Percentiles rank a stretch among this genome's conserved stretches.
phyloP scores from a whole-genome alignment of 2,888 invertebrate genomes.

The Resseliella maxima region DNA sequence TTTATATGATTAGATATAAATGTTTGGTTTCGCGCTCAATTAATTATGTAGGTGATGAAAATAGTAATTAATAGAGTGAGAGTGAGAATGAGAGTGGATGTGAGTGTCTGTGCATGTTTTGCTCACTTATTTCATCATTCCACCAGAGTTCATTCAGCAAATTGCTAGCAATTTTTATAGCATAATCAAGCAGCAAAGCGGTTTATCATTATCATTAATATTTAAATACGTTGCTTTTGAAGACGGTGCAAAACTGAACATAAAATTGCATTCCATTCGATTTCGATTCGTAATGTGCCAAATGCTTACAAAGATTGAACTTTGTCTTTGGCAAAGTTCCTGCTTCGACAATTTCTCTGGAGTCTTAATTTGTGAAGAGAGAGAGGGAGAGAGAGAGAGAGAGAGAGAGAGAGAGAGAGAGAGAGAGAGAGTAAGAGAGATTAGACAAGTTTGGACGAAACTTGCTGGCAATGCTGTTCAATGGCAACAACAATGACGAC shows the following conservation, averaged over 20 bases:
- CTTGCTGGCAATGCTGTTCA: neutral
- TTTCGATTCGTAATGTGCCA: neutral
- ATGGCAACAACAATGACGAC: too few species aligned
- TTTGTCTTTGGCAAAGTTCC: neutral
- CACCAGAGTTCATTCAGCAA: neutral
- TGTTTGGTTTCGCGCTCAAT: conserved; percentile 51
- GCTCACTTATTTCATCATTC: neutral
- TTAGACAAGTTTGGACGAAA: neutral
- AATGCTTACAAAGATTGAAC: neutral
- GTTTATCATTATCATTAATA: conserved; percentile 43
- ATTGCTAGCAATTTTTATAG: conserved; percentile 10
- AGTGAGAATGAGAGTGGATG: too few species aligned
- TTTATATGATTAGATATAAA: conserved; percentile 51
- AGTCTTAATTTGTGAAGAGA: neutral
- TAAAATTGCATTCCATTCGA: neutral
- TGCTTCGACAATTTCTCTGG: neutral
- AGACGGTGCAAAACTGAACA: neutral
- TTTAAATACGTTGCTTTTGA: neutral
- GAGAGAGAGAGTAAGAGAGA: too few species aligned
- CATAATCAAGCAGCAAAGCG: conserved; percentile 31
- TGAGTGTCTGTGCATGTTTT: neutral
- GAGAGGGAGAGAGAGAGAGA: too few species aligned
- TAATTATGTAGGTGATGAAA: conserved; percentile 53
- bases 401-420: too few species aligned
- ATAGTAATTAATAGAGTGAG: conserved; percentile 51